Evolutionary conservation across 2,888 invertebrate genomes (phyloP), one percentile per base, ranked within the genome.

Genomic region (Cryptocheilus praepositus): DNA sequence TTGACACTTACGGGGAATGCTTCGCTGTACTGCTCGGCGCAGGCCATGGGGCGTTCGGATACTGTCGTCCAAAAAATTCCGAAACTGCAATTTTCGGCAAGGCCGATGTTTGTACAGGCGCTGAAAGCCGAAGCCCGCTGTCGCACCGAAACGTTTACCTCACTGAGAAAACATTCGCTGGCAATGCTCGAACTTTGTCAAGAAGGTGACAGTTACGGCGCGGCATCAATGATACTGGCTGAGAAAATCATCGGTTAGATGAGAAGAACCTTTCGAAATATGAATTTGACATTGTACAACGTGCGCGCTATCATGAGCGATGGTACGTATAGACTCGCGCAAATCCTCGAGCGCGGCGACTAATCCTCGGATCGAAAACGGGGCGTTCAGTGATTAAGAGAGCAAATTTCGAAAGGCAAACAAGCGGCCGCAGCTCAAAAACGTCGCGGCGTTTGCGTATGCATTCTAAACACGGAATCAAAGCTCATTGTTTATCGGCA

Each of bases 161-260:
- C 73, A 65, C 68, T 21, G 28, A 59, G 44, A 61, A 73, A 71
- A 73, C 64, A 73, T 72, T 71, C 61, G 61, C 61, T 63, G 73
- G 73, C 73, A 68, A 55, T 70, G 67, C 7, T 58, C 61, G 64
- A 64, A 58, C 58, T 64, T 64, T 49, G 58, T 54, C 52, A 70
- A 61, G 72, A 72, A 70, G 70, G 70, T 70, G 70, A 71, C 70
- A 71, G 66, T 64, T 55, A 52, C 58, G 21, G 54, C 51, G 54
- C 51, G 49, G 36, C 36, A 36, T 36, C 36, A 36, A 36, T 53
- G 60, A 22, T 62, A 56, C 51, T 51, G 54, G 56, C 61, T 8
- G 56, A 63, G 44, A 51, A 61, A 21, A 44, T 63, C 54, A 62
- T 36, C 36, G 36, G 36, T 4, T 8, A 36, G 36, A 36, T 36